Percentiles rank a stretch among this genome's conserved stretches.
phyloP scores from a whole-genome alignment of 2,888 invertebrate species.

The Parnassius mnemosyne region DNA sequence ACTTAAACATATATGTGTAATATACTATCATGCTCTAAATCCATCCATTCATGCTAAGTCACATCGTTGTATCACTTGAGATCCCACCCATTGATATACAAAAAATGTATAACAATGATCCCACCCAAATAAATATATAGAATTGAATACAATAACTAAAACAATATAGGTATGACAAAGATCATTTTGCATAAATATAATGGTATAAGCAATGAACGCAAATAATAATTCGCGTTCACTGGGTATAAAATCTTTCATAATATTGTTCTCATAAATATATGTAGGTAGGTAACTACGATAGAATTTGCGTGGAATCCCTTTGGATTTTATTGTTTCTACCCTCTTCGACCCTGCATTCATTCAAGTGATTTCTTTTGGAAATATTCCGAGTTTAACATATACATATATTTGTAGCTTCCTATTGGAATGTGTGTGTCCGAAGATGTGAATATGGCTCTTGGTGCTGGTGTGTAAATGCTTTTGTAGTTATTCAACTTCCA shows the following conservation, averaged over 20 bases:
- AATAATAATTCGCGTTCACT: too few relatives aligned
- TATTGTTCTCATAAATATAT: constrained; percentile 27
- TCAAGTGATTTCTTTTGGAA: constrained; percentile 60
- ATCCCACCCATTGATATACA: constrained; percentile 35
- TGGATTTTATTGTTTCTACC: constrained; percentile 44
- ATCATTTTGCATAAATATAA: constrained; percentile 12
- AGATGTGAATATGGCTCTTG: constrained; percentile 35
- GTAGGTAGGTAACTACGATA: constrained; percentile 36
- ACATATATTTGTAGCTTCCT: constrained; percentile 34
- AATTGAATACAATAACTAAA: constrained; percentile 10
- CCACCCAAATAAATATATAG: constrained; percentile 30
- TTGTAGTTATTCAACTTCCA: constrained; percentile 25
- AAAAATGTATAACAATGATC: too few relatives aligned
- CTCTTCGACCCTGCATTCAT: constrained; percentile 56
- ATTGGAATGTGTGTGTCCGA: constrained; percentile 48
- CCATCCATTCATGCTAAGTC: constrained; percentile 41
- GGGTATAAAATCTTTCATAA: constrained; percentile 14
- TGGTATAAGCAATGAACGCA: too few relatives aligned
- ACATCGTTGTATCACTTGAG: constrained; percentile 52
- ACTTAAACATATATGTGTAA: constrained; percentile 30
- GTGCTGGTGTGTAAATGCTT: not conserved
- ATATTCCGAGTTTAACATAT: constrained; percentile 33
- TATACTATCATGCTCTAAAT: constrained; percentile 30
- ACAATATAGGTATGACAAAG: constrained; percentile 8
- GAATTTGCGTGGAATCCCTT: constrained; percentile 55